Conservation (phyloP, 2,113 vertebrate genomes). For the Bucco capensis region DNA sequence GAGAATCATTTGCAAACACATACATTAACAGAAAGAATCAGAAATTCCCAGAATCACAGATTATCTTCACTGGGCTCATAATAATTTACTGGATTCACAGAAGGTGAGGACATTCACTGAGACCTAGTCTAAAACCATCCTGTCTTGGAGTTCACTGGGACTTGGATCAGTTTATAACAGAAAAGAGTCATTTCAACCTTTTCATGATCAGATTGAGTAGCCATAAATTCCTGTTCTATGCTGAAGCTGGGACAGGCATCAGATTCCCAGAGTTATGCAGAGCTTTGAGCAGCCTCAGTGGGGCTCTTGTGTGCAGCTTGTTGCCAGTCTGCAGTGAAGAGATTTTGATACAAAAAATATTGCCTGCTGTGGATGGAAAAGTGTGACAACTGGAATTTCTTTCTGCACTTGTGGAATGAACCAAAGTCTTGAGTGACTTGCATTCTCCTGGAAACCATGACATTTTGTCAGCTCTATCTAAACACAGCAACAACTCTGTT, state of each 20-base stretch:
- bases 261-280: neutral
- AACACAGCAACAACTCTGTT: neutral
- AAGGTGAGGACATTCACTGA: neutral
- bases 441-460: neutral
- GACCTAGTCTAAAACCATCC: neutral
- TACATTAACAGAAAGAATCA: neutral
- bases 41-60: neutral
- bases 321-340: neutral
- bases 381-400: neutral
- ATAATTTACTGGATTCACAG: neutral
- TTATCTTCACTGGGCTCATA: neutral
- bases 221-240: neutral
- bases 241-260: neutral
- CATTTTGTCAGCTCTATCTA: neutral
- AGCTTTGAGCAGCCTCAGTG: neutral
- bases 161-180: neutral
- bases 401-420: neutral
- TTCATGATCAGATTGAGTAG: neutral
- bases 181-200: neutral
- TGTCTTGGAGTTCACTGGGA: neutral
- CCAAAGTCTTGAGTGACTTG: neutral
- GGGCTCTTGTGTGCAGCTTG: neutral
- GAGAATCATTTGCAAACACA: conserved; percentile 38
- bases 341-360: neutral
- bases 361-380: neutral